Evolutionary conservation across 2,888 invertebrate genomes (phyloP), one percentile per base, ranked within the genome.

Genomic region (Ryuthela nishihirai): DNA sequence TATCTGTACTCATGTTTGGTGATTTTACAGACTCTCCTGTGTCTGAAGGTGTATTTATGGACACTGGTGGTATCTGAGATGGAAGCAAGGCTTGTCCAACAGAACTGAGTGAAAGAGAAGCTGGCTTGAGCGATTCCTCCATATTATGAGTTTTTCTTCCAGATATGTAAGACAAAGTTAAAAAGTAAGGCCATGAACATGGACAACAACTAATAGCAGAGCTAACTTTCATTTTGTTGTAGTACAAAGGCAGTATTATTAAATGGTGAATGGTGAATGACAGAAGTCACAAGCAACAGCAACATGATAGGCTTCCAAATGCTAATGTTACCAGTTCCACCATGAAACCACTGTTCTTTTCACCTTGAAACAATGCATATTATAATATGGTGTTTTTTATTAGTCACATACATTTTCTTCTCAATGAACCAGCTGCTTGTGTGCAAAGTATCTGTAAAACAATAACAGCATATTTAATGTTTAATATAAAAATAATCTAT

Each of bases 1-100:
- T 62, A 23, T 62, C 62, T 26, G 62, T 58, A 43, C 62, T 62
- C 56, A 62, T 56, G 43, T 62, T 58, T 24, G 62, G 62, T n/a
- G 62, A 62, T 39, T 62, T 62, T 9, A 62, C 49, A 20, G 62
- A 55, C 23, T 61, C 61, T 35, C 50, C 50, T 21, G 53, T 52
- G 23, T 61, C 61, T 17, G 60, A 54, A 10, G 60, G 54, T 21
- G 54, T 49, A 32, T 49, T 54, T 35, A 49, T 54, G 36, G 54
- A 49, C n/a, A 54, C 54, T 21, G 60, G 49, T 15, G 54, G 49
- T 12, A 48, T 47, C 32, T 54, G 54, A 20, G 60, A 54, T 39
- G 60, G 42, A 20, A 40, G 47, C 24, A 60, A 25, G 35, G 49
- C 54, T 23, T 47, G 52, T 34, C 44, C 41, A 18, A 48, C 47